phyloP scores from a whole-genome alignment of 2,113 vertebrate genomes.

The Hiodon tergisus region DNA sequence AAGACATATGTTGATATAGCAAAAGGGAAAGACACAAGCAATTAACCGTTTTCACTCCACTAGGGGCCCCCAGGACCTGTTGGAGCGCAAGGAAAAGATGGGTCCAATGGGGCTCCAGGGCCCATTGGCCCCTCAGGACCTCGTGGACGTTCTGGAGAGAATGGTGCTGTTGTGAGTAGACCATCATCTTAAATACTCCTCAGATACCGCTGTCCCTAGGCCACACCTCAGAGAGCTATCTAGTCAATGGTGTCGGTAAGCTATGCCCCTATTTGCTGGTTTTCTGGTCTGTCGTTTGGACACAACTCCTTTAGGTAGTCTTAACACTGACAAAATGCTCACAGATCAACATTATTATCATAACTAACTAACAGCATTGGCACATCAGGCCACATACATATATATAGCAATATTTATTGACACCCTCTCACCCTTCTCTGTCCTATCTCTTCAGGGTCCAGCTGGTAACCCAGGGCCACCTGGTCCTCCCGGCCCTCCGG shows the following conservation, averaged over 20 bases:
- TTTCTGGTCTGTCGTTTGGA: too few relatives aligned
- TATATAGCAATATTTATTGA: background rate
- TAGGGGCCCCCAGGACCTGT: conserved; percentile 84
- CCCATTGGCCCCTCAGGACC: conserved; percentile 90
- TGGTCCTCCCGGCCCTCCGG: conserved; percentile 90
- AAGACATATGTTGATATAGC: background rate
- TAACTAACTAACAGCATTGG: background rate
- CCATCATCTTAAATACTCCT: background rate
- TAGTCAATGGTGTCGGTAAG: background rate
- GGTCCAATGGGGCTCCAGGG: conserved; percentile 79
- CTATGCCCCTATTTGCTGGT: too few relatives aligned
- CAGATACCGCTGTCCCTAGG: background rate
- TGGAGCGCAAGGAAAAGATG: conserved; percentile 91
- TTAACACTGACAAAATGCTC: too few relatives aligned
- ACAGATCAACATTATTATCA: too few relatives aligned
- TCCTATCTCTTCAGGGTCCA: conserved; percentile 70
- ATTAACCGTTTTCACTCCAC: background rate
- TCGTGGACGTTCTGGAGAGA: conserved; percentile 87
- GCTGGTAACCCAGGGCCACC: conserved; percentile 87
- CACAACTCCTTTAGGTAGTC: too few relatives aligned
- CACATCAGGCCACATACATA: background rate
- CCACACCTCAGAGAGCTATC: background rate
- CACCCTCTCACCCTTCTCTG: conserved; percentile 1
- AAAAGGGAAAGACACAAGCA: background rate
- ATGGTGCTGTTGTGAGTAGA: conserved; percentile 79